Conservation (phyloP, 1,140 invertebrate species). For the Artemia franciscana region DNA sequence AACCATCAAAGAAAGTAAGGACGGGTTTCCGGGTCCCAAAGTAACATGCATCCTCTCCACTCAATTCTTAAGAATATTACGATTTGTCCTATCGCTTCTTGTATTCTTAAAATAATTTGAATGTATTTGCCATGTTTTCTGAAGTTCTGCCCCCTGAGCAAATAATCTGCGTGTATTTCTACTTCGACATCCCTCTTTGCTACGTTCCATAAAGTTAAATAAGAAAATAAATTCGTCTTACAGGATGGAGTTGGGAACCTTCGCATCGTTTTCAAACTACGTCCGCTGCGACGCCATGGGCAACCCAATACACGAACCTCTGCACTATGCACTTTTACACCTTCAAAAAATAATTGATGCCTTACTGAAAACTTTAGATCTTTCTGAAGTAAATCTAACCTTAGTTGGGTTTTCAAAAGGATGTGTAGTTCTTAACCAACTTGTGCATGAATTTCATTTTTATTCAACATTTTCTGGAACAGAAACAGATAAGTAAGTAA, state of each 20-base stretch:
- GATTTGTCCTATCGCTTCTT: too few species aligned
- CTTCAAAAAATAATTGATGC: constrained; percentile 27
- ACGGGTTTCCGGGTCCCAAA: too few species aligned
- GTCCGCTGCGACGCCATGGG: constrained; percentile 46
- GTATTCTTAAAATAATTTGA: too few species aligned
- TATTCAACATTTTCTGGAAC: constrained; percentile 25
- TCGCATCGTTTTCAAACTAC: constrained; percentile 69
- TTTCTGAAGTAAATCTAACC: constrained; percentile 26
- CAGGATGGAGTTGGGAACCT: constrained; percentile 54
- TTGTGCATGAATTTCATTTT: constrained; percentile 58
- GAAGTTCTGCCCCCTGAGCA: too few species aligned
- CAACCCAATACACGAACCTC: constrained; percentile 40
- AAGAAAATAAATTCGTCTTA: constrained; percentile 23
- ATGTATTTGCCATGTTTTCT: too few species aligned
- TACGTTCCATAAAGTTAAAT: too few species aligned
- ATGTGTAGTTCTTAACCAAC: constrained; percentile 69
- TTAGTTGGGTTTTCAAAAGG: constrained; percentile 75
- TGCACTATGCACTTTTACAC: constrained; percentile 38
- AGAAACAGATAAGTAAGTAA: too few species aligned
- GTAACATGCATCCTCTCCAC: too few species aligned
- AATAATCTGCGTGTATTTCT: too few species aligned
- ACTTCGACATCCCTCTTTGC: too few species aligned
- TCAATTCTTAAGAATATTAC: too few species aligned
- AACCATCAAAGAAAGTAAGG: too few species aligned
- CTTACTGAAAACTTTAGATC: constrained; percentile 6